Conservation (phyloP, 2,797 vertebrate species). For the Myotis vivesi region DNA sequence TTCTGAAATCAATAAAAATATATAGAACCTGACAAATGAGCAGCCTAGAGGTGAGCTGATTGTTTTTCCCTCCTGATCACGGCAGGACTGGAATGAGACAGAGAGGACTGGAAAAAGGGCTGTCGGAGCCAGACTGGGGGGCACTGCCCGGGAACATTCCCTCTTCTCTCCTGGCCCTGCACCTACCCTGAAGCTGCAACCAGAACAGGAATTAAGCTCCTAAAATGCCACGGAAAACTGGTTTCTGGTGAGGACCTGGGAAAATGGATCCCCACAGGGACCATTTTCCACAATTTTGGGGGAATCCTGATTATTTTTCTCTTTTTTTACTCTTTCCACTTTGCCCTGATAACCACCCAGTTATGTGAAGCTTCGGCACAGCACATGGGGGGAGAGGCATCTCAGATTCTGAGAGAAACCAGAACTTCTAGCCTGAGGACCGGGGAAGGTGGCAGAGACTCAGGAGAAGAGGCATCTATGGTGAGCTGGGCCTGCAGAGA, state of each 20-base stretch:
- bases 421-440: neutral
- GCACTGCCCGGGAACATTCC: fast-evolving
- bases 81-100: neutral
- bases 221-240: neutral
- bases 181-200: fast-evolving
- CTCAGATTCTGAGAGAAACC: neutral
- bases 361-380: no score
- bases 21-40: fast-evolving
- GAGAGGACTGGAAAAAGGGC: no score
- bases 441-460: neutral
- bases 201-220: fast-evolving
- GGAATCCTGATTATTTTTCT: neutral
- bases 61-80: neutral
- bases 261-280: no score
- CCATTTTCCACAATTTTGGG: neutral
- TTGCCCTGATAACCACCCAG: neutral
- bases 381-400: neutral
- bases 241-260: no score
- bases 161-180: neutral
- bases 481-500: neutral
- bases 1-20: no score
- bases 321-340: neutral
- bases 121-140: neutral
- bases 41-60: fast-evolving
- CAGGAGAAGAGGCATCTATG: neutral